These are phyloP conservation scores for Rhaphigaster nebulosa DNA, from an alignment of 2,888 invertebrate genomes.

Conservation along the genomic window DNA sequence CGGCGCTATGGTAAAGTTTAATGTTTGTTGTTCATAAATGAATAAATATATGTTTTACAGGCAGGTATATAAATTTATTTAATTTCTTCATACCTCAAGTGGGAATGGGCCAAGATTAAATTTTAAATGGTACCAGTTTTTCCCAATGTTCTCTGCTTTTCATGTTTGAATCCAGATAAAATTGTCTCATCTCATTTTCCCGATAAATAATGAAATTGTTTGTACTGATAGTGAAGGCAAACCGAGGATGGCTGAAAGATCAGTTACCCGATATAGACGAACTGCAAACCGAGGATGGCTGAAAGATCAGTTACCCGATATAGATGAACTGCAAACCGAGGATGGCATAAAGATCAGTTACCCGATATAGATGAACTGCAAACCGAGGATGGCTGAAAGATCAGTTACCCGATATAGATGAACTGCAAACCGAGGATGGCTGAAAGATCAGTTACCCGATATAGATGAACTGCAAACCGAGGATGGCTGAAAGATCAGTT, in stretches of 20 bases:
- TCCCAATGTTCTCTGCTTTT: neutral
- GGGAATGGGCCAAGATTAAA: neutral
- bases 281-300: neutral
- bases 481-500: neutral
- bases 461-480: neutral
- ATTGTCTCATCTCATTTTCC: neutral
- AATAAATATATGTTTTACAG: no score
- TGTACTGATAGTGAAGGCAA: neutral
- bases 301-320: neutral
- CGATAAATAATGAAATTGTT: neutral
- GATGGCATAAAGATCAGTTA: neutral
- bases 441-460: neutral
- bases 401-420: conserved; percentile 16
- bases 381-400: neutral
- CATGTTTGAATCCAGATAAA: neutral
- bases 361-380: conserved; percentile 30
- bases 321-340: neutral
- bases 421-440: neutral
- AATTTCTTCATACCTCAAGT: neutral
- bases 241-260: neutral
- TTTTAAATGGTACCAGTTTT: neutral
- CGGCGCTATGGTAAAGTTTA: neutral
- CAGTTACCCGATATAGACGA: conserved; percentile 7
- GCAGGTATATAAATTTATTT: neutral
- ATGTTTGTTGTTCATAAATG: neutral